phyloP scores from a whole-genome alignment of 2,888 invertebrate genomes.

The Alviniconcha strummeri region DNA sequence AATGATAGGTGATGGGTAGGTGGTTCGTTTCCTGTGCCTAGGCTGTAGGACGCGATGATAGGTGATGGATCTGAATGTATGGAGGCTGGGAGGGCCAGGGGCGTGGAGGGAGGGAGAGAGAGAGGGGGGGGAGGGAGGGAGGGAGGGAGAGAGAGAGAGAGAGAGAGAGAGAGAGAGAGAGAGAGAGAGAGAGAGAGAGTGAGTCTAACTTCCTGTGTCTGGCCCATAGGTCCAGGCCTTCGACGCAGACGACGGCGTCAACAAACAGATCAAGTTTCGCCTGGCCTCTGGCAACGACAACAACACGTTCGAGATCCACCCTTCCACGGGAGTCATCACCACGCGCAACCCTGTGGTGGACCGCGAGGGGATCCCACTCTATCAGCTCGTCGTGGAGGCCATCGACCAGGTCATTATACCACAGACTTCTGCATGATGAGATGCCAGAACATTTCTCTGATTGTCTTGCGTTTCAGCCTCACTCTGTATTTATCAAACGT shows the following conservation, averaged over 20 bases:
- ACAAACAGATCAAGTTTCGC: constrained; percentile 70
- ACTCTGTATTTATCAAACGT: too few relatives aligned
- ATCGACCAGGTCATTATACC: constrained; percentile 79
- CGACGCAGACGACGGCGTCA: constrained; percentile 77
- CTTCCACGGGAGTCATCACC: constrained; percentile 88
- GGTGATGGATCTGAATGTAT: too few relatives aligned
- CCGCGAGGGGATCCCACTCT: constrained; percentile 91
- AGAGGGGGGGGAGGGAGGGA: too few relatives aligned
- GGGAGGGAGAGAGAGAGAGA: too few relatives aligned
- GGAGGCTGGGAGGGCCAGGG: too few relatives aligned
- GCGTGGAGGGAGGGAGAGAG: too few relatives aligned
- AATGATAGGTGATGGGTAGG: neutral
- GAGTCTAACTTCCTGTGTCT: neutral
- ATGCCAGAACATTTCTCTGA: too few relatives aligned
- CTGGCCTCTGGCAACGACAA: constrained; percentile 88
- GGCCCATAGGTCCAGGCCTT: constrained; percentile 85
- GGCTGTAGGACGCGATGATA: neutral
- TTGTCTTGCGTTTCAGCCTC: too few relatives aligned
- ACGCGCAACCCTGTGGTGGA: constrained; percentile 83
- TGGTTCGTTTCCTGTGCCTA: neutral
- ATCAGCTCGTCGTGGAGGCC: constrained; percentile 89
- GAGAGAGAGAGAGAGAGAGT: too few relatives aligned
- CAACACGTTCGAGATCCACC: constrained; percentile 90
- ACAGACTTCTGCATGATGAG: too few relatives aligned
- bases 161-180: neutral